phyloP scores from a whole-genome alignment of 2,797 vertebrate species.

The Acropternis orthonyx region DNA sequence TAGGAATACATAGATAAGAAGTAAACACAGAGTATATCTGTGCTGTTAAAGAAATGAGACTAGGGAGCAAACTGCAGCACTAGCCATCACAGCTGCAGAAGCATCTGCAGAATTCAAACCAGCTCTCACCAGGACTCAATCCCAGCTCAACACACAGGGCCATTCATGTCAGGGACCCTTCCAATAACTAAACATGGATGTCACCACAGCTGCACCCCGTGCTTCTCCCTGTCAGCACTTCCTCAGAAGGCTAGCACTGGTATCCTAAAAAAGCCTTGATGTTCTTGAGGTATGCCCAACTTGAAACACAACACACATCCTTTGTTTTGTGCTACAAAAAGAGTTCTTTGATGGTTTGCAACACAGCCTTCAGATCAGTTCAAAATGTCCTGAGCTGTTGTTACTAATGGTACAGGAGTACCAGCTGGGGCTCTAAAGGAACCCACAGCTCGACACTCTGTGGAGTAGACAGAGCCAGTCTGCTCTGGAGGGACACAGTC shows the following conservation, averaged over 20 bases:
- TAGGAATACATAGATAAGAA: neutral
- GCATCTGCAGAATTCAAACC: neutral
- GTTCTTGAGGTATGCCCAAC: neutral
- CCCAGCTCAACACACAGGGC: neutral
- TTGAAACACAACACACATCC: neutral
- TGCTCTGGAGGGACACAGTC: neutral
- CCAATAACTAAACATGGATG: neutral
- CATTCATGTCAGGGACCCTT: neutral
- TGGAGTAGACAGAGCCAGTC: neutral
- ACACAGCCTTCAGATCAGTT: neutral
- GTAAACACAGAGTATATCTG: neutral
- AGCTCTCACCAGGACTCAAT: neutral
- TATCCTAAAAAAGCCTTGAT: neutral
- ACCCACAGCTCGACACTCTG: fast-evolving
- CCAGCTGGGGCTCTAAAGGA: neutral
- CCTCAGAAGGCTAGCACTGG: neutral
- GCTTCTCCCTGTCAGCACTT: neutral
- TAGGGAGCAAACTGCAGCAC: neutral
- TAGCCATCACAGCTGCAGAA: fast-evolving
- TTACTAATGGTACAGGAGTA: neutral
- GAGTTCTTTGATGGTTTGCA: neutral
- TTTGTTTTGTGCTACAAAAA: neutral
- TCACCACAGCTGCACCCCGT: neutral
- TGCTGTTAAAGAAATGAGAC: neutral
- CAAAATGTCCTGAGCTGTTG: neutral